phyloP scores from a whole-genome alignment of 2,797 vertebrate species.

The Pipistrellus kuhlii region DNA sequence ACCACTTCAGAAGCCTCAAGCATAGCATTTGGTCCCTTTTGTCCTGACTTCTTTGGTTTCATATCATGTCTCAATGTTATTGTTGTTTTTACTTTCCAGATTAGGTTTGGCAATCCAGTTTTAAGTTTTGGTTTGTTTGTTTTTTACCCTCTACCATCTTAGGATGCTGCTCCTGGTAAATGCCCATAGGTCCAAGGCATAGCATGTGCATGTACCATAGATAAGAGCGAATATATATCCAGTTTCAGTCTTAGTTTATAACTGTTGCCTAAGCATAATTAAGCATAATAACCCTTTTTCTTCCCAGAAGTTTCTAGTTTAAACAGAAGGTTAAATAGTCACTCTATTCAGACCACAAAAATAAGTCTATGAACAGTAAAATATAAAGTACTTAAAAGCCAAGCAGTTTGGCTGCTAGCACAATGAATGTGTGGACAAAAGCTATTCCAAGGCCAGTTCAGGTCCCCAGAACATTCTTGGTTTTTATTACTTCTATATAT shows the following conservation, averaged over 20 bases:
- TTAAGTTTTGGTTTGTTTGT: background rate
- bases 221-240: background rate
- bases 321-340: background rate
- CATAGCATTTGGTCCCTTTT: background rate
- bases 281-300: background rate
- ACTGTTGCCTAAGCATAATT: background rate
- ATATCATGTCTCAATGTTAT: background rate
- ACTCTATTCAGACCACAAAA: slow-evolving; percentile 32
- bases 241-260: slow-evolving; percentile 36
- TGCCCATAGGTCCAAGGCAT: background rate
- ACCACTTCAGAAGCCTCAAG: slow-evolving; percentile 12
- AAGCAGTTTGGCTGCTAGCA: background rate
- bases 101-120: slow-evolving; percentile 15
- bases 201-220: background rate
- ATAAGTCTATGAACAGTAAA: slow-evolving; percentile 39
- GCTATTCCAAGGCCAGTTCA: slow-evolving; percentile 1
- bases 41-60: slow-evolving; percentile 14
- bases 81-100: background rate
- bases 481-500: slow-evolving; percentile 43
- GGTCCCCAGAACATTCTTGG: background rate
- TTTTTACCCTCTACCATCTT: background rate
- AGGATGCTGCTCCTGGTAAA: background rate
- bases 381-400: background rate
- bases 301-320: slow-evolving; percentile 22
- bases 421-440: background rate